Percentiles rank a stretch among this genome's conserved stretches.
These are phyloP conservation scores for Sebastes flavidus DNA, from an alignment of 2,797 vertebrate genomes.

Conservation along the genomic window DNA sequence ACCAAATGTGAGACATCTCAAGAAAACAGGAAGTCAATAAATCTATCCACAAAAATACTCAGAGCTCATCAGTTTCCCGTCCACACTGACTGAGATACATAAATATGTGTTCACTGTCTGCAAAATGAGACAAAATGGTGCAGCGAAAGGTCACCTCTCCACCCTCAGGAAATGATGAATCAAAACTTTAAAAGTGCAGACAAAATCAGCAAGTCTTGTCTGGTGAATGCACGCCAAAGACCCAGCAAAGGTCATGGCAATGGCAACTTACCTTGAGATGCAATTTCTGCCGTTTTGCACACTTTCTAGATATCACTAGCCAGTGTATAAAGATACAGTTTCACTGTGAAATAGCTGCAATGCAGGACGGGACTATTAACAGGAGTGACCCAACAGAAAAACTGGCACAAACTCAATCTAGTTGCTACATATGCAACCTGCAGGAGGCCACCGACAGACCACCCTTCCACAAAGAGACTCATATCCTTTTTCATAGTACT, in stretches of 20 bases:
- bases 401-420: neutral
- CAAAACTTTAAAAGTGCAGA: constrained; percentile 11
- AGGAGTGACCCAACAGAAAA: neutral
- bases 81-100: neutral
- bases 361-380: neutral
- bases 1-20: neutral
- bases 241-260: neutral
- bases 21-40: constrained; percentile 13
- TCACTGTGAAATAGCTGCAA: neutral
- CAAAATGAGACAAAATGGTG: neutral
- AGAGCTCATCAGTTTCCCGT: neutral
- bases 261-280: neutral
- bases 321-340: no score
- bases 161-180: constrained; percentile 22
- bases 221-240: neutral
- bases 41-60: neutral
- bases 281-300: neutral
- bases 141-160: constrained; percentile 21
- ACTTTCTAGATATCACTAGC: no score
- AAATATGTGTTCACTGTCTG: neutral
- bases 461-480: neutral
- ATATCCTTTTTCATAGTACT: neutral
- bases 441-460: neutral
- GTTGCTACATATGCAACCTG: neutral
- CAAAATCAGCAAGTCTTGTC: neutral